Base-by-base conservation (phyloP, 2,888 invertebrate genomes). In the Ormyrus labotus region DNA sequence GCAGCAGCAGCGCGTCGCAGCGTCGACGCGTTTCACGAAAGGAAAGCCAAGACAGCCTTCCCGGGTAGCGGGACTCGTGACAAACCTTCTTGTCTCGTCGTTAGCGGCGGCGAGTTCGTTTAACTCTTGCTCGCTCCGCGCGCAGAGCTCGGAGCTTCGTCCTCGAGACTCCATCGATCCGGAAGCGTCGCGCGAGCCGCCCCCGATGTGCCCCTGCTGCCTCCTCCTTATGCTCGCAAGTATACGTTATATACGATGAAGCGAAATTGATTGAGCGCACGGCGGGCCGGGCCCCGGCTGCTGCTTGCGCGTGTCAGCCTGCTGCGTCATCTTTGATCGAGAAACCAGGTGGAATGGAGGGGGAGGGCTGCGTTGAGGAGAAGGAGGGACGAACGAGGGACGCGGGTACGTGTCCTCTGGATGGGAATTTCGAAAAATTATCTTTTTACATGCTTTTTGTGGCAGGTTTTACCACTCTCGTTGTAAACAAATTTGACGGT, bases 231-330 rank as follows among this genome's bases (percentile, higher is more conserved):
- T 58, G 57, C 53, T 61, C 63, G 70, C 61, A 63, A 64, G 73
- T 69, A 73, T 4, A 34, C 34, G 73, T 34, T 34, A 68, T 51
- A 45, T 51, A 84, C 83, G 83, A 85, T 84, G 85, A 84, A 85
- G 84, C 82, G 84, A 86, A 87, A 87, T 87, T 87, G 87, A 87
- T 87, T 85, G 87, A 86, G 84, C 85, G 83, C 4, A 4, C 76
- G 80, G 75, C 71, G 34, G 34, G 70, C 64, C 63, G 53, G 13
- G 45, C 19, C 47, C n/a, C 71, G 19, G 1, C 13, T 13, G 60
- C 34, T 34, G 69, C 67, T 19, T 4, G 60, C 77, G 61, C 72
- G 68, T 67, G 53, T 64, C 71, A 48, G 64, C 63, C 63, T 83
- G 84, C 82, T 83, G 83, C 84, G 80, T 84, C 86, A 86, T 85